These are phyloP conservation scores for Paracentrotus lividus DNA, from an alignment of 53 echinoderm and acorn worm genomes.

Conservation along the genomic window DNA sequence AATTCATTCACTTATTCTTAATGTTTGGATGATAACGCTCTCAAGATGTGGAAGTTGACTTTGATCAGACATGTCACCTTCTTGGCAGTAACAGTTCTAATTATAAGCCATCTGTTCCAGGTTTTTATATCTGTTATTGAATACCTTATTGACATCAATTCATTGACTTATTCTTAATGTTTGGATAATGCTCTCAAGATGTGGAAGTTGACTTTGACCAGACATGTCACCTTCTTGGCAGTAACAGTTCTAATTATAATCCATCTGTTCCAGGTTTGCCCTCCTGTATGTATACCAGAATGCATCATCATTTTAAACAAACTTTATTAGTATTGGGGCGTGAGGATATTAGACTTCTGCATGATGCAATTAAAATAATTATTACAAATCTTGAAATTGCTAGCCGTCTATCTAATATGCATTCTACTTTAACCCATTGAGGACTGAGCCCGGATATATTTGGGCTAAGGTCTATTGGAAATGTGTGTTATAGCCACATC, in stretches of 20 bases:
- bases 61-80: slow-evolving; percentile 9
- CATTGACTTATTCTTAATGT: neutral
- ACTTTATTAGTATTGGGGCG: neutral
- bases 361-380: neutral
- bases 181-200: slow-evolving; percentile 17
- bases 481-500: too few species aligned
- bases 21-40: neutral
- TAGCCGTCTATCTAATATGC: too few species aligned
- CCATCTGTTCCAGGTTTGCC: slow-evolving; percentile 18
- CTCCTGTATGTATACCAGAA: slow-evolving; percentile 12
- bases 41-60: slow-evolving; percentile 24
- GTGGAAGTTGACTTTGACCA: slow-evolving; percentile 6
- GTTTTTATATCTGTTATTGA: neutral
- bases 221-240: slow-evolving; percentile 23
- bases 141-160: neutral
- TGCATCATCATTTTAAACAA: neutral
- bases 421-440: too few species aligned
- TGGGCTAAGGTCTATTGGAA: too few species aligned
- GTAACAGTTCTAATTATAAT: slow-evolving; percentile 5
- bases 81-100: neutral
- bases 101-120: slow-evolving; percentile 15
- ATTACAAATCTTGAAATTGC: neutral
- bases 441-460: too few species aligned
- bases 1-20: neutral
- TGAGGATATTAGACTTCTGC: neutral